phyloP scores from a whole-genome alignment of 2,888 invertebrate genomes.

The Pseudolycoriella hygida region DNA sequence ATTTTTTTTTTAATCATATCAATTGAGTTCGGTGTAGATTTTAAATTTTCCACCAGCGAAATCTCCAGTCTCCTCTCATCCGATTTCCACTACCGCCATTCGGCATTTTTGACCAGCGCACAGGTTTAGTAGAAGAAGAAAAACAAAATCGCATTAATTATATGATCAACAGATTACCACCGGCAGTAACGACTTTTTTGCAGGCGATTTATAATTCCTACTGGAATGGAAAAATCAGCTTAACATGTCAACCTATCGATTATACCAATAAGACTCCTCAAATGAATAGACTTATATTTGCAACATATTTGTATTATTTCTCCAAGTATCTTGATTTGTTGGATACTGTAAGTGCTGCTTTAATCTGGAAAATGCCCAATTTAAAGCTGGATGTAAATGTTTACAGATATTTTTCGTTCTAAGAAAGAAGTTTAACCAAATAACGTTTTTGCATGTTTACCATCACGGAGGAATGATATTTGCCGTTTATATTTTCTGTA shows the following conservation, averaged over 20 bases:
- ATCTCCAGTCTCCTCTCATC: too few relatives aligned
- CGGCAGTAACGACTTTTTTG: not conserved
- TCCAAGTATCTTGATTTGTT: constrained; percentile 2
- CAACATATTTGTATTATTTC: not conserved
- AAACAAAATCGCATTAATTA: too few relatives aligned
- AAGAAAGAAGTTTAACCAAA: constrained; percentile 62
- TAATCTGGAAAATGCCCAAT: not conserved
- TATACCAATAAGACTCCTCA: not conserved
- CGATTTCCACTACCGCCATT: too few relatives aligned
- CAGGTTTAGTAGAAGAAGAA: too few relatives aligned
- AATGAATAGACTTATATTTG: not conserved
- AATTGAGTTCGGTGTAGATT: too few relatives aligned
- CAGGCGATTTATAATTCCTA: not conserved
- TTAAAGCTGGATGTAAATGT: not conserved
- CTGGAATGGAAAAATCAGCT: not conserved
- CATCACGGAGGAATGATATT: constrained; percentile 54
- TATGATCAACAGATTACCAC: not conserved
- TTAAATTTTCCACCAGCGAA: too few relatives aligned
- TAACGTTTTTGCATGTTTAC: constrained; percentile 60
- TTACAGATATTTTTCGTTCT: constrained; percentile 54
- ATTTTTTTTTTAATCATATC: too few relatives aligned
- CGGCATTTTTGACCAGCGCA: too few relatives aligned
- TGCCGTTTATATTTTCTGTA: constrained; percentile 37
- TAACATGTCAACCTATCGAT: not conserved
- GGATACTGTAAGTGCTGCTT: not conserved